Conservation (phyloP, 2,113 vertebrate species). For the Hyla sarda region DNA sequence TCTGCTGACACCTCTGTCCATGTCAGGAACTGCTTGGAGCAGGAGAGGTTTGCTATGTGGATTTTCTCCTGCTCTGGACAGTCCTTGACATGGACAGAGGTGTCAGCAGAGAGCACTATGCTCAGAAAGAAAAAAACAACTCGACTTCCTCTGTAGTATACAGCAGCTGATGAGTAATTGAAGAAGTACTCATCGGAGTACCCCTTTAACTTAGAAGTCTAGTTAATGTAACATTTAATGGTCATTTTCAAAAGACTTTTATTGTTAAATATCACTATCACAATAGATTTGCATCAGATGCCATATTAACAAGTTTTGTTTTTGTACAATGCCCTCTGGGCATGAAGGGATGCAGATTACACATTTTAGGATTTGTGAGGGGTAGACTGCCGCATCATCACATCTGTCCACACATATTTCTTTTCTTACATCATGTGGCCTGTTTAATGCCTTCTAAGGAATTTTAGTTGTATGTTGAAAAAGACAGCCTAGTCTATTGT, state of each 20-base stretch:
- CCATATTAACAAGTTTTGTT: constrained; percentile 33
- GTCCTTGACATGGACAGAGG: too few species aligned
- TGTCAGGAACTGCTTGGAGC: too few species aligned
- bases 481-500: not conserved
- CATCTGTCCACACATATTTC: constrained; percentile 52
- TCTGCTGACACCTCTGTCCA: too few species aligned
- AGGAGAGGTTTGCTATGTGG: too few species aligned
- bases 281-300: constrained; percentile 22
- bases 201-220: too few species aligned
- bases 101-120: too few species aligned
- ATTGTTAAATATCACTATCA: constrained; percentile 26
- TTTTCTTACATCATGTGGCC: constrained; percentile 24
- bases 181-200: too few species aligned
- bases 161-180: too few species aligned
- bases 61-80: too few species aligned
- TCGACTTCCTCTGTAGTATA: too few species aligned
- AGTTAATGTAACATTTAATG: not conserved
- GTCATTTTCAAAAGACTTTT: not conserved
- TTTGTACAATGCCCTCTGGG: constrained; percentile 29
- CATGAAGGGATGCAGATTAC: constrained; percentile 32
- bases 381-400: constrained; percentile 49
- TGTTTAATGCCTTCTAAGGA: constrained; percentile 33
- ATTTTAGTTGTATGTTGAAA: not conserved
- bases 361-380: constrained; percentile 43
- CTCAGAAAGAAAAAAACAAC: too few species aligned